Conservation (phyloP, 2,888 invertebrate species). For the Diarsia mendica region DNA sequence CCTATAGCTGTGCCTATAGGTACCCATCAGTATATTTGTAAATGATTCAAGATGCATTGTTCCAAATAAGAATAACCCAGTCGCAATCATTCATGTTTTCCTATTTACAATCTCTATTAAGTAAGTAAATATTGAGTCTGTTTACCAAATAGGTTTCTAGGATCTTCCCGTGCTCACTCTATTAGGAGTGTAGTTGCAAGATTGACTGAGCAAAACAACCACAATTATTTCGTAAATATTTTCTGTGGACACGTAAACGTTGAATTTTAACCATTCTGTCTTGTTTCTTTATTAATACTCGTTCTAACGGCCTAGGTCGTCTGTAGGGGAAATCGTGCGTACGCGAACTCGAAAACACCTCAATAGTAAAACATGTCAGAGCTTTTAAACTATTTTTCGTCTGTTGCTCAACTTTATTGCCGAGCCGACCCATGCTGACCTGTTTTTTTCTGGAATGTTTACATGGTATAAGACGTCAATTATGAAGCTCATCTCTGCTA, state of each 20-base stretch:
- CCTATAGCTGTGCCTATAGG: not conserved
- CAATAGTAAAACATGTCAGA: slow-evolving; percentile 26
- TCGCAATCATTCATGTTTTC: slow-evolving; percentile 13
- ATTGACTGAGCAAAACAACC: not conserved
- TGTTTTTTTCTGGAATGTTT: slow-evolving; percentile 9
- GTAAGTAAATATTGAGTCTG: not conserved
- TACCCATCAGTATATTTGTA: not conserved
- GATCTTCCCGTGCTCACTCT: not conserved
- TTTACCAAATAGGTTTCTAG: not conserved
- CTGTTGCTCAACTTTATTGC: slow-evolving; percentile 17
- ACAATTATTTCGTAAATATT: not conserved
- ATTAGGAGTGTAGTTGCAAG: not conserved
- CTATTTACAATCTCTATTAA: not conserved
- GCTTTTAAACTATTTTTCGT: slow-evolving; percentile 31
- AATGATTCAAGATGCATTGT: slow-evolving; percentile 14
- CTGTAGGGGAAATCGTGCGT: slow-evolving; percentile 27
- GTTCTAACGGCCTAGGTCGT: slow-evolving; percentile 16
- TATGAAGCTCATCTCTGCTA: slow-evolving; percentile 2
- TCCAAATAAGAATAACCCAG: slow-evolving; percentile 20
- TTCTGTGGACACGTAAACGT: not conserved
- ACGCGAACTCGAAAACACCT: slow-evolving; percentile 16
- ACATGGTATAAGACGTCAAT: not conserved
- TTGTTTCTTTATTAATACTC: not conserved
- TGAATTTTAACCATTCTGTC: not conserved
- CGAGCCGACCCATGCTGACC: not conserved